Evolutionary conservation across 1,140 invertebrate genomes (phyloP).

Genomic region (Saccostrea echinata): DNA sequence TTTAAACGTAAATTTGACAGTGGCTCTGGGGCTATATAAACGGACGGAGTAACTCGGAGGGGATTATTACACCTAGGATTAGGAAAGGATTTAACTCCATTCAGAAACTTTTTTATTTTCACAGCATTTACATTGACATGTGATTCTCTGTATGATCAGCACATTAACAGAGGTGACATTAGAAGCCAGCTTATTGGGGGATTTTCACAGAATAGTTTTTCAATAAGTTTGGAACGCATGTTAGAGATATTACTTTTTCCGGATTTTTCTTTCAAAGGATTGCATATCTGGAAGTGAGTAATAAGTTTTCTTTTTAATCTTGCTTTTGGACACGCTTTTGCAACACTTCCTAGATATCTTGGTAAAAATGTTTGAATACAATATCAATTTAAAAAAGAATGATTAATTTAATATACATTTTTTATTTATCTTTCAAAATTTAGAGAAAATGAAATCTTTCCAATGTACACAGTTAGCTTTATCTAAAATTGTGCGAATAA

Average conservation of each 20-base stretch:
- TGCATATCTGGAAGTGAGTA: too few species aligned
- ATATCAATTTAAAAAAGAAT: too few species aligned
- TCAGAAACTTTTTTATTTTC: conserved; percentile 21
- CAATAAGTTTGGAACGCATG: too few species aligned
- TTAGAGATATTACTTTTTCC: too few species aligned
- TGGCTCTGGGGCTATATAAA: conserved; percentile 26
- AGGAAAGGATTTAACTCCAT: not conserved
- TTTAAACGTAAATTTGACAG: not conserved
- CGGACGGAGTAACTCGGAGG: conserved; percentile 1
- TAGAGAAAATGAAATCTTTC: not conserved
- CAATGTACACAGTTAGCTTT: not conserved
- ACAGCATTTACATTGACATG: not conserved
- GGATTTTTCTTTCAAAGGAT: too few species aligned
- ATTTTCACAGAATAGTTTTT: not conserved
- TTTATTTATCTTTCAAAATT: not conserved
- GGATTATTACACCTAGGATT: conserved; percentile 15
- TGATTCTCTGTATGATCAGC: conserved; percentile 10
- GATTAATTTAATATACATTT: too few species aligned
- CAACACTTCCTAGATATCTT: too few species aligned
- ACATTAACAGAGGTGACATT: not conserved
- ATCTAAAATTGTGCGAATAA: not conserved
- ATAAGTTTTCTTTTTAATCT: too few species aligned
- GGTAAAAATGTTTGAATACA: too few species aligned
- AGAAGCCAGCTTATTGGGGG: not conserved
- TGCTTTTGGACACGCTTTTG: too few species aligned